phyloP scores from a whole-genome alignment of 2,797 vertebrate species.

The Ptychadena robeensis region DNA sequence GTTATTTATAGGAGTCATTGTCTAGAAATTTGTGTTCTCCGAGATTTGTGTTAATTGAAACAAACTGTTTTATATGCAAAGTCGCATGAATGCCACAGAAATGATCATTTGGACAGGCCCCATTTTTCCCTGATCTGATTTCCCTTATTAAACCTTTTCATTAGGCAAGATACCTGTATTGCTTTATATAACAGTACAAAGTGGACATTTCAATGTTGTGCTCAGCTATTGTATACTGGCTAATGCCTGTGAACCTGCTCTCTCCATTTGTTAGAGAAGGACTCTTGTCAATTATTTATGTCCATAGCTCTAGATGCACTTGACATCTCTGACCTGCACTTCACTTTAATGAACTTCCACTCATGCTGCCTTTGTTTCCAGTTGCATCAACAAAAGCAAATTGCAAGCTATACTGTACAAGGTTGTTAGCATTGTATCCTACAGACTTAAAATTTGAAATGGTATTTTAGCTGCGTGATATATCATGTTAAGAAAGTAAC shows the following conservation, averaged over 20 bases:
- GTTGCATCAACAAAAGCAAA: not conserved
- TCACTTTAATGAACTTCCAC: slow-evolving; percentile 40
- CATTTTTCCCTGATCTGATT: not conserved
- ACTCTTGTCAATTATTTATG: slow-evolving; percentile 37
- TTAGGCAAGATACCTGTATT: not conserved
- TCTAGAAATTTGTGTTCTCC: slow-evolving; percentile 65
- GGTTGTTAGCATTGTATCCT: not conserved
- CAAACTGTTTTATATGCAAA: slow-evolving; percentile 35
- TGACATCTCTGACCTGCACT: slow-evolving; percentile 46
- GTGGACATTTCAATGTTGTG: not conserved
- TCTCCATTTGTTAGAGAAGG: slow-evolving; percentile 19
- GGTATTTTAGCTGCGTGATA: not conserved
- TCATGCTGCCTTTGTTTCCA: not conserved
- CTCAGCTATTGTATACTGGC: not conserved
- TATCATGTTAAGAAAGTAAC: too few relatives aligned
- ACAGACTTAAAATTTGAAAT: not conserved
- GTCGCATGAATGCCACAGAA: not conserved
- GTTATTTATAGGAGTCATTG: slow-evolving; percentile 78
- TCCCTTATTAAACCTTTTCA: not conserved
- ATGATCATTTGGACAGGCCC: not conserved
- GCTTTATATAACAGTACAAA: not conserved
- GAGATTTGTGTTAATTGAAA: slow-evolving; percentile 49
- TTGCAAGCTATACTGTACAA: not conserved
- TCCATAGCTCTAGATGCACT: slow-evolving; percentile 28
- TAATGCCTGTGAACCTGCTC: not conserved